Evolutionary conservation across 2,888 invertebrate species (phyloP), one percentile per base, ranked within the genome.

Genomic region (Synergus gifuensis): DNA sequence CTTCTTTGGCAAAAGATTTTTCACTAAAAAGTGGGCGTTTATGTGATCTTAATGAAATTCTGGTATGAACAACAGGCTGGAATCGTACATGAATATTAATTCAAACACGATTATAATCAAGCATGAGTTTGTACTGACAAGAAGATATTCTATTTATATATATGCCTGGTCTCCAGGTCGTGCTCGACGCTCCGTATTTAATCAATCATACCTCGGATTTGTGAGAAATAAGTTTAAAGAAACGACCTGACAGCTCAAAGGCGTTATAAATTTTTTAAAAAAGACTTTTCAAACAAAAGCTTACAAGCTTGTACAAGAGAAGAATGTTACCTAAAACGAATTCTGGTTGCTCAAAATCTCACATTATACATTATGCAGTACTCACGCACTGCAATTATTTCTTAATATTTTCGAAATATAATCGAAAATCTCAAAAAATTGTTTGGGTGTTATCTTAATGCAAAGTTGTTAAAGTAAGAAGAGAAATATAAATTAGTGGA

Each of bases 51-150:
- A 73, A 73, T 73, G 73, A 73, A 73, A 73, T 73, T 73, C 73
- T 73, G 54, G 73, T 49, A 73, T 73, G 73, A 73, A 73, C 73
- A 73, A 73, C 73, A 73, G 73, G 28, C 73, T 73, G 36, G 54
- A 73, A 73, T 73, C n/a, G 36, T 73, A 73, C 73, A 73, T 73
- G 73, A 73, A 73, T 73, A 73, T 73, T 73, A 73, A 73, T 73
- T 73, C 73, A 73, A 73, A 73, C 73, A 73, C 73, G 73, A 73
- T 73, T 73, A 73, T 73, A 73, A 73, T 54, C 73, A 73, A 73
- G 73, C 73, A 54, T 54, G 54, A 73, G 73, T 73, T 73, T 54
- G 73, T 54, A 73, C 73, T 49, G 73, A 73, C 73, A 73, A 73
- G 73, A 46, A 49, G 73, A 73, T 73, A 73, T 73, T 73, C 73